Conservation (phyloP, 2,888 invertebrate genomes). For the Erebia epiphron region DNA sequence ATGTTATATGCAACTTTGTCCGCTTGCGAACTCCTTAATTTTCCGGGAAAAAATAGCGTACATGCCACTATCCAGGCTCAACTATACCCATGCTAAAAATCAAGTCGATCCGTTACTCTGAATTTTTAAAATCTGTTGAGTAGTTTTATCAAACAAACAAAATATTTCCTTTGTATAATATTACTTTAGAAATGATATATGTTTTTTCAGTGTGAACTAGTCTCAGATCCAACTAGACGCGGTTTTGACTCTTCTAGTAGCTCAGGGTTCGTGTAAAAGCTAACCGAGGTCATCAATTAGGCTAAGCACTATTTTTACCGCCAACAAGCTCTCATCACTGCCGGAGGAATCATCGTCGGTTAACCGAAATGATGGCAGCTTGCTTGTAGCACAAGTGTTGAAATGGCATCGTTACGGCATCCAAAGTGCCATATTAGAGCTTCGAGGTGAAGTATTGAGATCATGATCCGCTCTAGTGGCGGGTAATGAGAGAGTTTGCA, state of each 20-base stretch:
- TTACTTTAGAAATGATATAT: too few relatives aligned
- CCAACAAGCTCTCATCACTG: slow-evolving; percentile 48
- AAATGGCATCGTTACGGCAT: slow-evolving; percentile 30
- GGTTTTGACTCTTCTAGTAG: slow-evolving; percentile 38
- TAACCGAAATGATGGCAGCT: slow-evolving; percentile 29
- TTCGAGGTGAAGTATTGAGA: slow-evolving; percentile 23
- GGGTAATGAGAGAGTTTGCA: slow-evolving; percentile 8
- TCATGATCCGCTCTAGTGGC: slow-evolving; percentile 23
- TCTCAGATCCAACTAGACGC: too few relatives aligned
- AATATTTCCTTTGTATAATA: too few relatives aligned
- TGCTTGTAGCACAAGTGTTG: slow-evolving; percentile 29
- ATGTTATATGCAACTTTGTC: too few relatives aligned
- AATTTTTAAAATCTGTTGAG: too few relatives aligned
- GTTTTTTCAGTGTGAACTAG: too few relatives aligned
- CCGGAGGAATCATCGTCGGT: slow-evolving; percentile 30
- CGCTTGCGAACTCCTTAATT: too few relatives aligned
- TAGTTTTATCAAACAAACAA: too few relatives aligned
- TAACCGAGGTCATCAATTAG: slow-evolving; percentile 62
- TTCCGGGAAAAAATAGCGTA: too few relatives aligned
- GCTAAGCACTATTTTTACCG: slow-evolving; percentile 60
- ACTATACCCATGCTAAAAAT: too few relatives aligned
- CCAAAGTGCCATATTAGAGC: slow-evolving; percentile 28
- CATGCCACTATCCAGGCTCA: too few relatives aligned
- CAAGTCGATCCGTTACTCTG: too few relatives aligned
- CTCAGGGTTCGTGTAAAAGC: slow-evolving; percentile 40